Evolutionary conservation across 2,113 vertebrate species (phyloP), one percentile per base, ranked within the genome.

Genomic region (Ceyx margarethae): DNA sequence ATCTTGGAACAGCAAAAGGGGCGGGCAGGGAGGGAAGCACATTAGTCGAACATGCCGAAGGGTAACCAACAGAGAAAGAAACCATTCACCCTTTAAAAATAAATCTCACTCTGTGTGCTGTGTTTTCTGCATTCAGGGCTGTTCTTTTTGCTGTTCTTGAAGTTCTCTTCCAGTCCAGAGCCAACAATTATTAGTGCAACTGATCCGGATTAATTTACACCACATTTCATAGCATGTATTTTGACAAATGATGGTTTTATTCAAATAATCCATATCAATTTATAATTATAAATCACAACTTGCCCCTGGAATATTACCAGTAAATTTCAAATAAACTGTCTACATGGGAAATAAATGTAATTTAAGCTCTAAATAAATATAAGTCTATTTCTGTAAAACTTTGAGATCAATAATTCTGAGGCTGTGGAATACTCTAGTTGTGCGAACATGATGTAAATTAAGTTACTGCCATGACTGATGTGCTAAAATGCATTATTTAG

Each of bases 21-120:
- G 82, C 0, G 7, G 61, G 53, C 7, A 14, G 57, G 82, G 31
- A 74, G 23, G 37, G 33, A 73, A 78, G 28, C 8, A 23, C 51
- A 53, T 97, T 91, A 96, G n/a, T 40, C 67, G 83, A 92, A 91
- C 42, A 35, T 71, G 29, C 29, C 4, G 4, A 79, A 96, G 81
- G 46, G 23, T 81, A 96, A 93, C 57, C 48, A 86, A 68, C 17
- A 82, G 54, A 85, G 71, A 95, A 74, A 89, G 88, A 91, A 89
- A 85, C 46, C 42, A 94, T 20, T 74, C 28, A 83, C 26, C 56
- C 74, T 82, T 82, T 48, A 93, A 95, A 89, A 71, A 76, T 78
- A 89, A 71, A 90, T 77, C 31, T 74, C 79, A 45, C 8, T 54
- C 2, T 64, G 45, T 64, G 9, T 51, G 35, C 33, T 82, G 33